phyloP scores from a whole-genome alignment of 2,113 vertebrate genomes.

The Colinus virginianus region DNA sequence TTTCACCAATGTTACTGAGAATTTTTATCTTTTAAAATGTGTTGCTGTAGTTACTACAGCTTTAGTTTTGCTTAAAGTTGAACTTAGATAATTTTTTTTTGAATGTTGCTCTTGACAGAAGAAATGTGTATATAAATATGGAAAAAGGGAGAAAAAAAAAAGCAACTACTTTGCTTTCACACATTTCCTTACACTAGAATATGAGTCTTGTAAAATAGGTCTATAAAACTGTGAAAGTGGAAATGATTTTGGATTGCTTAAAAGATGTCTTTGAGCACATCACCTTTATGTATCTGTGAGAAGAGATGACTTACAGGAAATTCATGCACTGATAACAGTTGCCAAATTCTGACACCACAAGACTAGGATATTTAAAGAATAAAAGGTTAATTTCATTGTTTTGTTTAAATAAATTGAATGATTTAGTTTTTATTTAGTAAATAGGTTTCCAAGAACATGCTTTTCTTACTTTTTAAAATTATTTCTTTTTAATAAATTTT shows the following conservation, averaged over 20 bases:
- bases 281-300: neutral
- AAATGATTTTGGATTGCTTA: neutral
- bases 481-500: neutral
- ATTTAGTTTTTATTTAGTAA: neutral
- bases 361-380: neutral
- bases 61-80: neutral
- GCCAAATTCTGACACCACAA: neutral
- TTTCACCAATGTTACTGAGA: neutral
- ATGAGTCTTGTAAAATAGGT: neutral
- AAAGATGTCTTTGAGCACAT: neutral
- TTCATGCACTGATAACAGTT: neutral
- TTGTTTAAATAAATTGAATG: neutral
- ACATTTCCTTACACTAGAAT: neutral
- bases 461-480: neutral
- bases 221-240: constrained; percentile 10
- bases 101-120: neutral
- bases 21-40: neutral
- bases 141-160: neutral
- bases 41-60: neutral
- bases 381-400: neutral
- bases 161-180: neutral
- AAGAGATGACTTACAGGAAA: neutral
- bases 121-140: neutral
- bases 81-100: neutral
- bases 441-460: neutral